These are phyloP conservation scores for Cataglyphis hispanica DNA, from an alignment of 1,140 invertebrate genomes.

Conservation along the genomic window DNA sequence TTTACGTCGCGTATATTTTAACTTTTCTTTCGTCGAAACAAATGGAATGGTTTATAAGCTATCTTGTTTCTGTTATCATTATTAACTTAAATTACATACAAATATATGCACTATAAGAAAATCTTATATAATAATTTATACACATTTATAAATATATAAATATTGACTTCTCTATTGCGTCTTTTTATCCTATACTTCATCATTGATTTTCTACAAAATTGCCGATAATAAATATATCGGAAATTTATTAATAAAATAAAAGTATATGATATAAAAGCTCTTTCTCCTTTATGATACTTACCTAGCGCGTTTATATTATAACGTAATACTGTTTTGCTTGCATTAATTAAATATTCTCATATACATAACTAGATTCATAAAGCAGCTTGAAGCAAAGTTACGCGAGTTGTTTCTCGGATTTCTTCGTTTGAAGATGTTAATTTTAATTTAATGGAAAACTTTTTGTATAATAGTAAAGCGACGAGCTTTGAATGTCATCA, in stretches of 20 bases:
- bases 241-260: constrained; percentile 17
- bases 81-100: background rate
- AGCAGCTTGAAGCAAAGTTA: constrained; percentile 12
- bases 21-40: background rate
- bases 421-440: background rate
- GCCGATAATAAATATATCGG: background rate
- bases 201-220: background rate
- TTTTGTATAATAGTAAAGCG: background rate
- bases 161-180: no score
- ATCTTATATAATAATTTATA: background rate
- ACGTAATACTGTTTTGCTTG: background rate
- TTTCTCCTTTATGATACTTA: background rate
- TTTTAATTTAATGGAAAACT: constrained; percentile 37
- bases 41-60: background rate
- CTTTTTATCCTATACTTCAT: background rate
- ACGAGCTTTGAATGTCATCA: background rate
- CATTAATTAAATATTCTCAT: constrained; percentile 32
- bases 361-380: constrained; percentile 16
- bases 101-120: background rate
- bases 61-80: background rate
- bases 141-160: background rate
- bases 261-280: background rate
- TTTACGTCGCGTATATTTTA: background rate
- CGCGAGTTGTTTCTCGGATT: constrained; percentile 31
- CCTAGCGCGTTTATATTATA: background rate